A percentile compares a stretch with the other conserved stretches of the same genome.
phyloP scores from a whole-genome alignment of 2,888 invertebrate species.

The Ectropis crepuscularia region DNA sequence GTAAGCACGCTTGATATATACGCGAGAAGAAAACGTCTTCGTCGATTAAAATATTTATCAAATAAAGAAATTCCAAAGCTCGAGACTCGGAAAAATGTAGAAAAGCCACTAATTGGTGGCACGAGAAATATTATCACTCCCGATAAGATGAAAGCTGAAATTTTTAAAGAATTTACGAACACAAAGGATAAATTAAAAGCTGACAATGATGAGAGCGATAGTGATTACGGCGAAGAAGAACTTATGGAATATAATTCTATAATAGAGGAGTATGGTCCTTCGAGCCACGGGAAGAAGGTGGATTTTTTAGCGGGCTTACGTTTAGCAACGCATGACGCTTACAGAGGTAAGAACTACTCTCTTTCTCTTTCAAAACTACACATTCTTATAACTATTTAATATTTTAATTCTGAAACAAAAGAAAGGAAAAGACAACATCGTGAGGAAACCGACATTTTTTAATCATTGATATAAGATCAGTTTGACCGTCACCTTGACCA shows the following conservation, averaged over 20 bases:
- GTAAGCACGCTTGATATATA: constrained; percentile 81
- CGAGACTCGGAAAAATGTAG: constrained; percentile 45
- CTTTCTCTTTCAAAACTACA: no score
- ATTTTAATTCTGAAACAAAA: no score
- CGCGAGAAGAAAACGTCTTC: constrained; percentile 78
- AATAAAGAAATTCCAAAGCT: constrained; percentile 59
- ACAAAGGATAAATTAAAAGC: constrained; percentile 63
- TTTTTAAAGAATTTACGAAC: constrained; percentile 69
- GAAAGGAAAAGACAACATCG: no score
- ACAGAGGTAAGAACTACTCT: constrained; percentile 82
- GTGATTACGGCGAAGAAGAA: constrained; percentile 80
- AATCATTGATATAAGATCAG: no score
- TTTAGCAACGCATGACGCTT: constrained; percentile 85
- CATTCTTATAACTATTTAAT: no score
- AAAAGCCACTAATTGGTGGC: constrained; percentile 38
- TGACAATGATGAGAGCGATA: constrained; percentile 72
- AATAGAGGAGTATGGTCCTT: constrained; percentile 74
- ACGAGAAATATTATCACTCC: constrained; percentile 70
- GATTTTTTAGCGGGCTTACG: constrained; percentile 86
- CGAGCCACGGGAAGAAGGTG: constrained; percentile 78
- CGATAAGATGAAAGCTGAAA: constrained; percentile 70
- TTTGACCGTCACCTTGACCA: no score
- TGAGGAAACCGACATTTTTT: no score
- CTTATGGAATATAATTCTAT: constrained; percentile 79
- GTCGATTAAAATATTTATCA: constrained; percentile 70